Conservation (phyloP, 2,888 invertebrate genomes). For the Lacanobia wlatinum region DNA sequence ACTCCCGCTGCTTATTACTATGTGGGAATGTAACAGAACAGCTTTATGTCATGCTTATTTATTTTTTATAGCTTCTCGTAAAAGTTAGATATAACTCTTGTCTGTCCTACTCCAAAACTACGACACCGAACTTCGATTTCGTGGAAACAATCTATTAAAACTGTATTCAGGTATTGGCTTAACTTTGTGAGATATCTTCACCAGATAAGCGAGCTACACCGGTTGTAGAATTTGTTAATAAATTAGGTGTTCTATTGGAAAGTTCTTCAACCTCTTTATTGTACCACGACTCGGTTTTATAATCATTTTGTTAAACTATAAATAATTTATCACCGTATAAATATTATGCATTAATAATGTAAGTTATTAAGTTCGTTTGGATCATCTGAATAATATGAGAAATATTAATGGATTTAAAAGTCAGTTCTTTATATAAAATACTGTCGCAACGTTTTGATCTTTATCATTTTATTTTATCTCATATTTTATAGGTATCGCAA, state of each 20-base stretch:
- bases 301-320: conserved; percentile 32
- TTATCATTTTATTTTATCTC: conserved; percentile 37
- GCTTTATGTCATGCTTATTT: conserved; percentile 74
- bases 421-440: conserved; percentile 42
- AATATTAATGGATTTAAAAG: conserved; percentile 32
- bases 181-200: conserved; percentile 65
- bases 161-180: conserved; percentile 61
- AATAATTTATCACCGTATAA: conserved; percentile 47
- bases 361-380: conserved; percentile 39
- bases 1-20: conserved; percentile 76
- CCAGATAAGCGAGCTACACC: conserved; percentile 59
- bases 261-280: conserved; percentile 59
- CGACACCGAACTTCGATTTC: conserved; percentile 73
- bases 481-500: conserved; percentile 16
- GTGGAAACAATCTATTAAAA: conserved; percentile 77
- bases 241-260: conserved; percentile 58
- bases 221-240: conserved; percentile 62
- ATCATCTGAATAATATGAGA: conserved; percentile 29
- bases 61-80: conserved; percentile 81
- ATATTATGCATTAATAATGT: conserved; percentile 53
- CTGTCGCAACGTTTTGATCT: conserved; percentile 30
- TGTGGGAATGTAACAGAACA: conserved; percentile 79
- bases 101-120: conserved; percentile 68
- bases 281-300: conserved; percentile 32
- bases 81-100: conserved; percentile 69